phyloP scores from a whole-genome alignment of 2,888 invertebrate species.

The Melolontha melolontha region DNA sequence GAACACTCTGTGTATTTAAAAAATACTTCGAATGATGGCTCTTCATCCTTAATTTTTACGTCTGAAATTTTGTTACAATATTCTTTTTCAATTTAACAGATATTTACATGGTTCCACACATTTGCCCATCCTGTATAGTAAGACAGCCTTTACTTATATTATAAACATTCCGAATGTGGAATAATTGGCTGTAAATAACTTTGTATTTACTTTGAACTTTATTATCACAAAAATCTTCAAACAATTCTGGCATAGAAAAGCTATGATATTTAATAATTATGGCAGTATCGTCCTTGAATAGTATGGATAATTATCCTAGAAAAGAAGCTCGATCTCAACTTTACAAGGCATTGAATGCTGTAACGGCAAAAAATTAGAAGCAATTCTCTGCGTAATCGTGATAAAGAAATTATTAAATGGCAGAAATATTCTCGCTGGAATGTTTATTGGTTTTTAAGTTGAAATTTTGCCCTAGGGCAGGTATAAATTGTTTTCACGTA shows the following conservation, averaged over 20 bases:
- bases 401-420: conserved; percentile 20
- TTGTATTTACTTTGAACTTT: background rate
- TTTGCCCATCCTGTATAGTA: too few species aligned
- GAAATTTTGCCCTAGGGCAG: conserved; percentile 7
- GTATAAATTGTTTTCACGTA: conserved; percentile 30
- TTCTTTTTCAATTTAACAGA: too few species aligned
- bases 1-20: too few species aligned
- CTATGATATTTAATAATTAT: conserved; percentile 16
- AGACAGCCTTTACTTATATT: too few species aligned
- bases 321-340: conserved; percentile 8
- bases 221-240: background rate
- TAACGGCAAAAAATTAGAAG: conserved; percentile 12
- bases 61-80: too few species aligned
- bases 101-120: too few species aligned
- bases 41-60: too few species aligned
- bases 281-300: background rate
- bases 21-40: too few species aligned
- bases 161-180: too few species aligned
- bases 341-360: background rate
- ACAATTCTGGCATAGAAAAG: background rate
- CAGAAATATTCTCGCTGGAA: conserved; percentile 1
- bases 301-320: conserved; percentile 11
- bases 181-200: too few species aligned
- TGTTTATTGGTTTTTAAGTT: conserved; percentile 20
- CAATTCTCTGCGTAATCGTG: conserved; percentile 15